Evolutionary conservation across 2,888 invertebrate genomes (phyloP), one percentile per base, ranked within the genome.

Genomic region (Allacma fusca): DNA sequence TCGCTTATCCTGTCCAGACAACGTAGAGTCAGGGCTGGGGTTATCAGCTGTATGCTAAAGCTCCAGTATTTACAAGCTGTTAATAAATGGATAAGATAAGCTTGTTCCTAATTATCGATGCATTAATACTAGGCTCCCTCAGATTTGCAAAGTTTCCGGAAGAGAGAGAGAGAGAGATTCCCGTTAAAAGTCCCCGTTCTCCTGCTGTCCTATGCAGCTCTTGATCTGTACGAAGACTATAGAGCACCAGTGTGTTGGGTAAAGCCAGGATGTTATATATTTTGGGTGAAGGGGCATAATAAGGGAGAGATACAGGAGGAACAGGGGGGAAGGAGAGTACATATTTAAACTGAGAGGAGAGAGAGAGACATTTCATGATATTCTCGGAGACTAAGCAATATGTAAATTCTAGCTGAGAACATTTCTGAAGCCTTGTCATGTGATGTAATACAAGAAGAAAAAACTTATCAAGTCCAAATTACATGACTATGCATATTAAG

Each of bases 81-180:
- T 73, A 73, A 73, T 73, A 73, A 73, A 73, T 73, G 62, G 73
- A 73, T 73, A 73, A 73, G 62, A 62, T 21, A 62, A 62, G 73
- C 73, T 73, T 34, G 73, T 73, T 73, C 59, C 34, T 62, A 73
- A 73, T 73, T 73, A 73, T 73, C 73, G 73, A 73, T 73, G 73
- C 57, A 73, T 73, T 73, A 73, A 73, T 73, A 34, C 29, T 28
- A 59, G 71, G 5, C 50, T 50, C 50, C 19, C 62, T 73, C 62
- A 57, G 57, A 71, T 70, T 71, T 71, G 26, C 71, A 71, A 71
- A 71, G 57, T 71, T 71, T 50, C 57, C 71, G 71, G 71, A 71
- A 13, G 50, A 13, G 19, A 68, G 40, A n/a, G n/a, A 34, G n/a
- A 68, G 34, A 40, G n/a, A 19, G 34, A 21, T 19, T 50, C n/a